These are phyloP conservation scores for Lacanobia wlatinum DNA, from an alignment of 2,888 invertebrate species.

Conservation along the genomic window DNA sequence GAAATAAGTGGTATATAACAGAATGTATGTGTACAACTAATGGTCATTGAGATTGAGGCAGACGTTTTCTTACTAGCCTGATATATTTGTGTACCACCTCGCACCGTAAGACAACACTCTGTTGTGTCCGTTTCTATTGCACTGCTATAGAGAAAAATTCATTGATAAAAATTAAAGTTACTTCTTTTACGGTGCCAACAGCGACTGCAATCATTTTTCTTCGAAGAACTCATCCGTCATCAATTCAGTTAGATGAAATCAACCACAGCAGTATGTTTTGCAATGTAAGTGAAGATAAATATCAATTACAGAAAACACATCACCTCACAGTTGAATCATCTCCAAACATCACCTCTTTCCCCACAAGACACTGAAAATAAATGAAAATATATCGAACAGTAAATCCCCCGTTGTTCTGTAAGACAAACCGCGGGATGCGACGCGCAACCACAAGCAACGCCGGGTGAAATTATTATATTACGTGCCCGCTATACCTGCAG, in stretches of 20 bases:
- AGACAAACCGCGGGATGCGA: conserved; percentile 60
- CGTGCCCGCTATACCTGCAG: conserved; percentile 59
- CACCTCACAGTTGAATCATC: conserved; percentile 3
- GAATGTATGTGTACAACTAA: no score
- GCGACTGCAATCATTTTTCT: background rate
- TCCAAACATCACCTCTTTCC: background rate
- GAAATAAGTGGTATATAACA: background rate
- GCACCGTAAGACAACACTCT: no score
- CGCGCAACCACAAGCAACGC: conserved; percentile 62
- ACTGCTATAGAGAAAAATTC: no score
- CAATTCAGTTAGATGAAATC: background rate
- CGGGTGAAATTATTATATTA: conserved; percentile 51
- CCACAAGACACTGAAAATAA: conserved; percentile 33
- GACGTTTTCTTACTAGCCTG: no score
- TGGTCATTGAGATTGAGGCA: no score
- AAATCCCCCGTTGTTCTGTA: conserved; percentile 59
- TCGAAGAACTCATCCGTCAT: background rate
- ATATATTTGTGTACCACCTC: no score
- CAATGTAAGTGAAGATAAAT: background rate
- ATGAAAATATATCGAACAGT: conserved; percentile 58
- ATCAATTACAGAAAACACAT: background rate
- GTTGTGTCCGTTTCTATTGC: no score
- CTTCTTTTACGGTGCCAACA: background rate
- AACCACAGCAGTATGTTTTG: background rate
- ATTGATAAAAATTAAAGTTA: background rate